Evolutionary conservation across 2,888 invertebrate genomes (phyloP).

Genomic region (Barypeithes pellucidus): DNA sequence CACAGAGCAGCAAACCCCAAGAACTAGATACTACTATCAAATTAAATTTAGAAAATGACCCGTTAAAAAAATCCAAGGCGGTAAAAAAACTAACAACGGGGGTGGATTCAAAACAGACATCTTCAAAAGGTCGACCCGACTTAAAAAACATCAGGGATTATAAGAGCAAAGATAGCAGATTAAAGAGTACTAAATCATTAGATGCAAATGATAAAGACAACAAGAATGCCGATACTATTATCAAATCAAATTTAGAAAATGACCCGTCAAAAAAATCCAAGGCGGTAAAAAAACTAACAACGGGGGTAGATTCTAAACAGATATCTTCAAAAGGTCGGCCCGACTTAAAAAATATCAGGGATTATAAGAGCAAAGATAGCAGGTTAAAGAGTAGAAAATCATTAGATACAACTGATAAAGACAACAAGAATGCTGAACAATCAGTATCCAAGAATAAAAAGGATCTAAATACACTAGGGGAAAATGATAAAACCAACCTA

Average conservation of each 20-base stretch:
- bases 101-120: neutral
- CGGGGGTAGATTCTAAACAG: neutral
- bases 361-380: neutral
- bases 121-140: neutral
- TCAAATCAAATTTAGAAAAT: neutral
- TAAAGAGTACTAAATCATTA: neutral
- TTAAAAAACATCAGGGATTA: neutral
- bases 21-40: too few relatives aligned
- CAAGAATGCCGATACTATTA: neutral
- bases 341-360: neutral
- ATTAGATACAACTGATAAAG: too few relatives aligned
- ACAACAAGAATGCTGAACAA: neutral
- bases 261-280: neutral
- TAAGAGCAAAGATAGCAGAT: neutral
- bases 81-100: neutral
- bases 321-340: neutral
- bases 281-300: neutral
- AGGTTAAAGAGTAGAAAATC: neutral
- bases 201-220: neutral
- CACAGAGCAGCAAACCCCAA: neutral
- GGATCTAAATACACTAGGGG: neutral
- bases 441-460: neutral
- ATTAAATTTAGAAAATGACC: neutral
- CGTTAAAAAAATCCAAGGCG: neutral
- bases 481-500: neutral